Evolutionary conservation across 2,113 vertebrate species (phyloP).

Genomic region (Chaenocephalus aceratus): DNA sequence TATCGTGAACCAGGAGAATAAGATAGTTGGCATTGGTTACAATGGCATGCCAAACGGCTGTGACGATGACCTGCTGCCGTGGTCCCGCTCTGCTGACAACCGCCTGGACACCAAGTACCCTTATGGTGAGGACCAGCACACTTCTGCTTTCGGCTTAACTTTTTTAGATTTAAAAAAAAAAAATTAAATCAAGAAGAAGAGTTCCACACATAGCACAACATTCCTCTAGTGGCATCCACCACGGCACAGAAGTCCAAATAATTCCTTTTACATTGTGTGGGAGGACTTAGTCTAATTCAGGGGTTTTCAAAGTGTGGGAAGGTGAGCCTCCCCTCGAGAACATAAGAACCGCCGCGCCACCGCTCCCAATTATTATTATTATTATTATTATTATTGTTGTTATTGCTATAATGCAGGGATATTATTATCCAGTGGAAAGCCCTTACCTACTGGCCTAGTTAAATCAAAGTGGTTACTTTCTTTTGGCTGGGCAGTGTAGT

Average conservation of each 20-base stretch:
- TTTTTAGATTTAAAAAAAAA: neutral
- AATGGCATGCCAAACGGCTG: constrained; percentile 94
- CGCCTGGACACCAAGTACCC: constrained; percentile 68
- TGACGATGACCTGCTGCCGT: constrained; percentile 69
- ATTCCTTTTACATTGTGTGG: no score
- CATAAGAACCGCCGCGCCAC: no score
- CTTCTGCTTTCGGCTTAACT: neutral
- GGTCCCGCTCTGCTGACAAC: constrained; percentile 63
- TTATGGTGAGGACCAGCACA: constrained; percentile 46
- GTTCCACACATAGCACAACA: neutral
- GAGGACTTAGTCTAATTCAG: neutral
- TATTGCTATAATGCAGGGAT: no score
- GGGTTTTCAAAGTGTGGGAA: no score
- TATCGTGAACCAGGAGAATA: constrained; percentile 97
- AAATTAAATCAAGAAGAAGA: neutral
- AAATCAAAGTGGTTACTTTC: no score
- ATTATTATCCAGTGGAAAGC: no score
- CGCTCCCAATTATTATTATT: no score
- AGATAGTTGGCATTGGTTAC: constrained; percentile 98
- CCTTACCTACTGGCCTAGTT: no score
- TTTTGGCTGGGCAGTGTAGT: no score
- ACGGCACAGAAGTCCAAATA: neutral
- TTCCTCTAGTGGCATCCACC: neutral
- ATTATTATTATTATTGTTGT: no score
- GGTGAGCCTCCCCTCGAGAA: no score